A percentile compares a stretch with the other conserved stretches of the same genome.
phyloP scores from a whole-genome alignment of 2,888 invertebrate species.

The Meandrusa payeni region DNA sequence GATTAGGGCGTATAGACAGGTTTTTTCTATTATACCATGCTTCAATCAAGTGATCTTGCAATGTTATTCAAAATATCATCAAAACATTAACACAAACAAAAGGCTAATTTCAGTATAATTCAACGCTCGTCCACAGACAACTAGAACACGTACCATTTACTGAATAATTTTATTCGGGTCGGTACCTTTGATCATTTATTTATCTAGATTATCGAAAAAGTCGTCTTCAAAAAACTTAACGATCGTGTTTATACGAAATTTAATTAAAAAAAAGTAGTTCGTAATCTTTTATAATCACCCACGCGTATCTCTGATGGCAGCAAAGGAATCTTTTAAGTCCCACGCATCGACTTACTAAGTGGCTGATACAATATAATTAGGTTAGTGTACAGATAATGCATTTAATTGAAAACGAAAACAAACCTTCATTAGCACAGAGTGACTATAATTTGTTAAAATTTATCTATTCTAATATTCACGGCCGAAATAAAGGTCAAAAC shows the following conservation, averaged over 20 bases:
- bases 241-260: slow-evolving; percentile 17
- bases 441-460: not conserved
- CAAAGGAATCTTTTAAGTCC: slow-evolving; percentile 15
- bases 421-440: slow-evolving; percentile 5
- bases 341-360: slow-evolving; percentile 23
- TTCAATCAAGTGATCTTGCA: too few relatives aligned
- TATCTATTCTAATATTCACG: too few relatives aligned
- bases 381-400: slow-evolving; percentile 11
- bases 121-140: too few relatives aligned
- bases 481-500: too few relatives aligned
- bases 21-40: too few relatives aligned
- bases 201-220: slow-evolving; percentile 12
- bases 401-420: slow-evolving; percentile 9
- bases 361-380: slow-evolving; percentile 18
- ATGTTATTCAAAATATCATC: too few relatives aligned
- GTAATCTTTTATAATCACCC: slow-evolving; percentile 23
- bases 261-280: slow-evolving; percentile 20
- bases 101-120: too few relatives aligned
- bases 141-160: slow-evolving; percentile 4
- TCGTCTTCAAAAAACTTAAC: slow-evolving; percentile 20
- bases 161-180: slow-evolving; percentile 13
- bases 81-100: too few relatives aligned
- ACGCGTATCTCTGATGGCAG: slow-evolving; percentile 18
- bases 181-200: slow-evolving; percentile 16
- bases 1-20: too few relatives aligned